Percentiles rank a stretch among this genome's conserved stretches.
These are phyloP conservation scores for Caenorhabditis elegans DNA, from an alignment of 1,140 invertebrate species.

Conservation along the genomic window DNA sequence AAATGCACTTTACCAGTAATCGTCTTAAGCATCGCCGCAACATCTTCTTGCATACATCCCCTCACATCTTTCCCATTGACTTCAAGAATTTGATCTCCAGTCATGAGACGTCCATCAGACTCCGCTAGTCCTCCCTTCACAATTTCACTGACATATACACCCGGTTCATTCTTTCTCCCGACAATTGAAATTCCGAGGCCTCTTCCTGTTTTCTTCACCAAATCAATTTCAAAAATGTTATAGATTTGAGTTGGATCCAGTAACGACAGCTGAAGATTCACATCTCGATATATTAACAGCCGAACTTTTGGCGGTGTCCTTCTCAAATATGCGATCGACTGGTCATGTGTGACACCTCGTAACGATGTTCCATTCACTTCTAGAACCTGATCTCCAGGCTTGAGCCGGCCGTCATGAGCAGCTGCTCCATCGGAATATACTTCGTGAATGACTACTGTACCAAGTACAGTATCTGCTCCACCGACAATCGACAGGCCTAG, in stretches of 20 bases:
- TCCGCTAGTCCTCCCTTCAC: conserved; percentile 88
- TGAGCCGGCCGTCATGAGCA: conserved; percentile 83
- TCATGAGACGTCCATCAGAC: conserved; percentile 84
- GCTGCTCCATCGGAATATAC: conserved; percentile 71
- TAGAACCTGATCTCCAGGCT: conserved; percentile 88
- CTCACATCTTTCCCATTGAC: conserved; percentile 86
- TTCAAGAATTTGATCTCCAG: conserved; percentile 85
- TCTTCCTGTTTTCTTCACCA: conserved; percentile 87
- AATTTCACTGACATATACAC: conserved; percentile 90
- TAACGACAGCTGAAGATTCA: conserved; percentile 72
- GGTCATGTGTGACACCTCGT: conserved; percentile 73
- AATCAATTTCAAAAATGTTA: conserved; percentile 83
- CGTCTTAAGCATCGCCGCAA: conserved; percentile 82
- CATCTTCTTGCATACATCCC: conserved; percentile 79
- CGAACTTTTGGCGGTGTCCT: conserved; percentile 76
- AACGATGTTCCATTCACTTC: conserved; percentile 75
- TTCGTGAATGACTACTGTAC: conserved; percentile 66
- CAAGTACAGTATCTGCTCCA: conserved; percentile 63
- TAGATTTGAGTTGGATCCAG: conserved; percentile 71
- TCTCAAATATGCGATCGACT: conserved; percentile 75
- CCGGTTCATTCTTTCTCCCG: conserved; percentile 81
- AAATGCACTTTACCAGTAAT: conserved; percentile 57
- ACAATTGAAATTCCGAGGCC: conserved; percentile 86
- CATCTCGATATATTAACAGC: conserved; percentile 83
- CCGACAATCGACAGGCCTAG: conserved; percentile 64